Evolutionary conservation across 2,797 vertebrate genomes (phyloP).

Genomic region (Lepilemur septentrionalis): DNA sequence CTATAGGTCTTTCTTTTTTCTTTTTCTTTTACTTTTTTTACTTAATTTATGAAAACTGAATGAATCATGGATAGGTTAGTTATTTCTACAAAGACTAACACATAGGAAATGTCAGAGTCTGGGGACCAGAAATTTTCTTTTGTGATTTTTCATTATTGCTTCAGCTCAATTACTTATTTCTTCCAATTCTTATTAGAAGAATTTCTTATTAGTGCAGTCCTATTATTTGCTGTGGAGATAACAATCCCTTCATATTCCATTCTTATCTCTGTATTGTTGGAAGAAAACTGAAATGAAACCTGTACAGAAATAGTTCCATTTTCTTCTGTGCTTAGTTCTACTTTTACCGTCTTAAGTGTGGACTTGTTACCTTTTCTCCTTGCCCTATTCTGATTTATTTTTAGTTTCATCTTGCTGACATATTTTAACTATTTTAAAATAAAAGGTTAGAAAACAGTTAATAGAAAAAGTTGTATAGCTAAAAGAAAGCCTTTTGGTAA

Average conservation of each 20-base stretch:
- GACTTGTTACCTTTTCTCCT: neutral
- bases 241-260: neutral
- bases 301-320: neutral
- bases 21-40: neutral
- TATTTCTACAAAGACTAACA: neutral
- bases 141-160: neutral
- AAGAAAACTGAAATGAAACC: neutral
- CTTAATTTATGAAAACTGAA: neutral
- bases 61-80: neutral
- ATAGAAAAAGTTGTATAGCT: neutral
- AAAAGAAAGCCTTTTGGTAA: neutral
- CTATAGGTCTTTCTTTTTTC: neutral
- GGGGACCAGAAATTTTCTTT: neutral
- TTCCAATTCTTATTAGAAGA: no score
- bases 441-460: neutral
- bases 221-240: neutral
- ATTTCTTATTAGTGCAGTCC: neutral
- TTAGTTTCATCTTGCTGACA: neutral
- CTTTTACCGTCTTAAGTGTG: neutral
- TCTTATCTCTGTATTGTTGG: no score
- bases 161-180: neutral
- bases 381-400: neutral
- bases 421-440: neutral
- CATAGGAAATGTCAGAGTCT: neutral
- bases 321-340: neutral